phyloP scores from a whole-genome alignment of 1,140 invertebrate genomes.

The Scaptomyza montana region DNA sequence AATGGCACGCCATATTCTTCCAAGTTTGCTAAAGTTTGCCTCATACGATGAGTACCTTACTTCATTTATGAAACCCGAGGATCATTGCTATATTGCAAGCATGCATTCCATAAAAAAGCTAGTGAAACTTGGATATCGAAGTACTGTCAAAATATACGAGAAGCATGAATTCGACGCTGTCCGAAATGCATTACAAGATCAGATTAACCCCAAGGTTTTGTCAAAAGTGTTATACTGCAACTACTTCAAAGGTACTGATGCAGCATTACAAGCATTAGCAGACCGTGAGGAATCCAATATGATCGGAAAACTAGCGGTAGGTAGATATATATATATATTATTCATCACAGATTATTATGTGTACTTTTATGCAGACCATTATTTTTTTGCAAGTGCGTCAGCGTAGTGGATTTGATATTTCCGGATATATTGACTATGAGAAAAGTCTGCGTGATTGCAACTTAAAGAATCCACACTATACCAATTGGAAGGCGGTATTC shows the following conservation, averaged over 20 bases:
- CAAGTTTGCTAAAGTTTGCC: background rate
- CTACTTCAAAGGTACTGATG: constrained; percentile 12
- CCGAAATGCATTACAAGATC: background rate
- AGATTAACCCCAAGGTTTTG: constrained; percentile 11
- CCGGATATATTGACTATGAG: constrained; percentile 34
- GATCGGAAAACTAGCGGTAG: constrained; percentile 7
- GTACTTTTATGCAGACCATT: constrained; percentile 21
- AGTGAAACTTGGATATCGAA: constrained; percentile 27
- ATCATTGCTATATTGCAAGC: constrained; percentile 13
- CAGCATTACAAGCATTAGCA: background rate
- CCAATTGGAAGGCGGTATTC: constrained; percentile 31
- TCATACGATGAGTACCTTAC: constrained; percentile 15
- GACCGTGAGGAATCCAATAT: constrained; percentile 25
- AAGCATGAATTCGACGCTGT: constrained; percentile 10
- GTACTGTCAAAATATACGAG: constrained; percentile 14
- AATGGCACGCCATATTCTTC: background rate
- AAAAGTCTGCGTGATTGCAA: constrained; percentile 23
- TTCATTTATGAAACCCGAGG: constrained; percentile 12
- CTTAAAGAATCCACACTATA: background rate
- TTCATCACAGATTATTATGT: no score
- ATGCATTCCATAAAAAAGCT: background rate
- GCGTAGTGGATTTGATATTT: constrained; percentile 29
- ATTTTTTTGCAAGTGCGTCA: constrained; percentile 30
- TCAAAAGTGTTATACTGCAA: background rate
- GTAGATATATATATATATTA: background rate